Evolutionary conservation across 1,140 invertebrate genomes (phyloP), one percentile per base, ranked within the genome.

Genomic region (Mizuhopecten yessoensis): DNA sequence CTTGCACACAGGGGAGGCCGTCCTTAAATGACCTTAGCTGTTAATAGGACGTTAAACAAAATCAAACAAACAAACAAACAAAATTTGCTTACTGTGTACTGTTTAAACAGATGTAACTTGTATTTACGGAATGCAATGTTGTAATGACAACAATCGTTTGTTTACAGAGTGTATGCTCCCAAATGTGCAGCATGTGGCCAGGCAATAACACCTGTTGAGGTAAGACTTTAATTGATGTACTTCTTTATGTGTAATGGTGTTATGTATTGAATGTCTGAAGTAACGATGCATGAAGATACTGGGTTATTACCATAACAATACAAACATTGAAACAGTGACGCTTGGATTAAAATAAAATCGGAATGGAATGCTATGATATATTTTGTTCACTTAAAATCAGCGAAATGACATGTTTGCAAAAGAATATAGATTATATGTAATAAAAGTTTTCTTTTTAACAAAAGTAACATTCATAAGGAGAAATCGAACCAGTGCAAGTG

Each of bases 171-270:
- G 97, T 99, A 99, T 97, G 99, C 99, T 33, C 99, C 99, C 0
- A 99, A 99, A 97, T 99, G 99, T 97, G 98, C 98, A 45, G 98
- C 98, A 90, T 99, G 99, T 97, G 98, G 98, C 92, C 94, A 99
- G 97, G 98, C 98, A 89, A 98, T 98, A 87, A 98, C 98, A 34
- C 98, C 98, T 45, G 98, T 98, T 33, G 97, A 98, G 96, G 98
- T 98, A 97, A 93, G 93, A 93, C 0, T 75, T 89, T 20, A n/a
- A 29, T 13, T 75, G 23, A 33, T n/a, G 34, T 87, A 7, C 36
- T 39, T 39, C 17, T 13, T 7, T 20, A 20, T n/a, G 36, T 36
- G n/a, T 87, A n/a, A 36, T 34, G 33, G 2, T 23, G 34, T 23
- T 36, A n/a, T 36, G 23, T 87, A 36, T 87, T 1, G 23, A 75